phyloP scores from a whole-genome alignment of 2,797 vertebrate species.

The Merluccius polli region DNA sequence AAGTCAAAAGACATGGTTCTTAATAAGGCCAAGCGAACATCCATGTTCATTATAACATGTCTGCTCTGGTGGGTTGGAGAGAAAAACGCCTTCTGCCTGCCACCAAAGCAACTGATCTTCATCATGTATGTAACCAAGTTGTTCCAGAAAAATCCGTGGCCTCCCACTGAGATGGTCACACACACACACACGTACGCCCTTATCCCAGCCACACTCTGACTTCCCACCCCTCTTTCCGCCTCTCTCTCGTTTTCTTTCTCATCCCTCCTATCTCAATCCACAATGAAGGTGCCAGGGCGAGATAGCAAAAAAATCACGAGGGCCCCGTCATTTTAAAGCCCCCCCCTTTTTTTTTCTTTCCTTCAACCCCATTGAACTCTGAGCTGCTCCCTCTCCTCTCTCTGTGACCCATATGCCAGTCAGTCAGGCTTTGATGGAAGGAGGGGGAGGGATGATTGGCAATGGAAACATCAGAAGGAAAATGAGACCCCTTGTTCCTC shows the following conservation, averaged over 20 bases:
- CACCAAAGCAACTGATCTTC: background rate
- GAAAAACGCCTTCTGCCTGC: too few species aligned
- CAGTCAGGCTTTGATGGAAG: background rate
- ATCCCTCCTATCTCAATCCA: background rate
- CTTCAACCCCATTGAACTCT: background rate
- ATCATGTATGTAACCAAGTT: background rate
- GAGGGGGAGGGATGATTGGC: too few species aligned
- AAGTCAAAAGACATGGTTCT: background rate
- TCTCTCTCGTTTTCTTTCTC: background rate
- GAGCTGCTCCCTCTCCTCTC: background rate
- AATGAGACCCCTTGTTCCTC: constrained; percentile 33
- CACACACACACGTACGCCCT: too few species aligned
- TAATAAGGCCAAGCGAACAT: background rate
- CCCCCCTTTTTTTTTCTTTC: background rate
- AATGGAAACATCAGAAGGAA: constrained; percentile 49
- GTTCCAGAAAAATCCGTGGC: background rate
- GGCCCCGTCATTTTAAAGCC: background rate
- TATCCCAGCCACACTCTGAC: too few species aligned
- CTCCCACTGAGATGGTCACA: too few species aligned
- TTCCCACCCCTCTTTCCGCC: background rate
- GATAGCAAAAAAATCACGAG: background rate
- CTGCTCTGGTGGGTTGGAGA: too few species aligned
- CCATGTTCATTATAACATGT: background rate
- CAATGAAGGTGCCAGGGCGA: background rate
- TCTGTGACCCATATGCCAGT: background rate